phyloP scores from a whole-genome alignment of 2,797 vertebrate species.

The Capromys pilorides region DNA sequence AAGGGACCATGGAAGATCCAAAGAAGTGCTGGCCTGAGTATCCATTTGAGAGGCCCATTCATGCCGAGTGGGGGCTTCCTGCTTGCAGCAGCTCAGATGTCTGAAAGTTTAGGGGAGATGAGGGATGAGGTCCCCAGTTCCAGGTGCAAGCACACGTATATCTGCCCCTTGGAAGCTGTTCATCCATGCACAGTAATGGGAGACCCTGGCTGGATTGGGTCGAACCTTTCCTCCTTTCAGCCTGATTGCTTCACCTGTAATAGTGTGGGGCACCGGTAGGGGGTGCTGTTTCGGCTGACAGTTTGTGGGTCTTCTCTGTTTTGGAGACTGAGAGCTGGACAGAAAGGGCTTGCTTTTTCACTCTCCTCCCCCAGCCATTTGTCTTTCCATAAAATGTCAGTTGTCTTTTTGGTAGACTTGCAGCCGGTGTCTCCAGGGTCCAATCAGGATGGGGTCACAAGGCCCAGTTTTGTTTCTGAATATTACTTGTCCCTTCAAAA shows the following conservation, averaged over 20 bases:
- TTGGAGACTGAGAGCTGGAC: neutral
- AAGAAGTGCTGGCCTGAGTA: neutral
- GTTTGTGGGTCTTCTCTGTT: neutral
- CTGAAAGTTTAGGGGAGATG: neutral
- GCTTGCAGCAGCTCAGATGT: neutral
- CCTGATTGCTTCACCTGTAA: neutral
- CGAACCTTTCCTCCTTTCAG: neutral
- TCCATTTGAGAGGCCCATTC: neutral
- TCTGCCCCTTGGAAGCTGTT: neutral
- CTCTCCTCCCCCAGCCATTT: neutral
- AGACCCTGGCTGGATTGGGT: neutral
- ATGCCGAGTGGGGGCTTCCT: neutral
- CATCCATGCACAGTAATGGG: accelerated
- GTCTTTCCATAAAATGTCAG: neutral
- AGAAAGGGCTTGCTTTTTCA: neutral
- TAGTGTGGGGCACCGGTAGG: neutral
- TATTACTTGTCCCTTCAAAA: slow-evolving; percentile 1
- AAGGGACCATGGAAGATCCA: neutral
- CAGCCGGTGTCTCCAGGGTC: neutral
- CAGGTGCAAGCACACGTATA: accelerated
- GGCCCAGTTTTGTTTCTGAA: neutral
- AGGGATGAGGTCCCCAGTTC: neutral
- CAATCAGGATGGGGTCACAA: too few relatives aligned
- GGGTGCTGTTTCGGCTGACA: neutral
- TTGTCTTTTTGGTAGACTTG: neutral